Conservation (phyloP, 2,797 vertebrate genomes). For the Setipinna tenuifilis region DNA sequence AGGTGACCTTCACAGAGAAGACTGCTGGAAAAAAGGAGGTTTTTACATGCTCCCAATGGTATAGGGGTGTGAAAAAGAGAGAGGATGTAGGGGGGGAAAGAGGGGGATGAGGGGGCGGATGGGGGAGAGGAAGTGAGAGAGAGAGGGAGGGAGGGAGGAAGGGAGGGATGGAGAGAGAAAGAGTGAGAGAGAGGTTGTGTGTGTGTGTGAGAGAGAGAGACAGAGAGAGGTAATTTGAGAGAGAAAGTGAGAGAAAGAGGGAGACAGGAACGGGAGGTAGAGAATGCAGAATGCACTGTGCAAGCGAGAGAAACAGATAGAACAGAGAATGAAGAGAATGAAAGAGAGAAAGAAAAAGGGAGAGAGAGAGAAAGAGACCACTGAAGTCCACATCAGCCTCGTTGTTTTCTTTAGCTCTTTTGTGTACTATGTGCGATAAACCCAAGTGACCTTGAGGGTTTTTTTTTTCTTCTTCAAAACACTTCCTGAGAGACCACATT, state of each 20-base stretch:
- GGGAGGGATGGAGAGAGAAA: slow-evolving; percentile 13
- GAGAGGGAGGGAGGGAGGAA: background rate
- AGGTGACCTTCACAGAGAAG: slow-evolving; percentile 75
- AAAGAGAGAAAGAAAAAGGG: background rate
- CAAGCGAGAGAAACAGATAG: background rate
- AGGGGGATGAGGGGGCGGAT: no score
- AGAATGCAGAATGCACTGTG: no score
- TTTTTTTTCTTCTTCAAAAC: slow-evolving; percentile 47
- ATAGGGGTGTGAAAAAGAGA: slow-evolving; percentile 16
- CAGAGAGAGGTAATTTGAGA: background rate
- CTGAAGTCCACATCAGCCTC: slow-evolving; percentile 62
- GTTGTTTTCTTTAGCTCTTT: slow-evolving; percentile 67
- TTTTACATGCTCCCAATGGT: slow-evolving; percentile 41
- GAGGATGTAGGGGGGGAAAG: slow-evolving; percentile 36
- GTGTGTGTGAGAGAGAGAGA: background rate
- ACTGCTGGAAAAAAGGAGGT: slow-evolving; percentile 55
- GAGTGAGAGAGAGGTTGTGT: background rate
- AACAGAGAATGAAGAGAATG: slow-evolving; percentile 42
- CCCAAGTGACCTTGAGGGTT: slow-evolving; percentile 68
- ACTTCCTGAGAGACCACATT: slow-evolving; percentile 54
- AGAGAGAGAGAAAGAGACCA: slow-evolving; percentile 11
- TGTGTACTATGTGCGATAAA: slow-evolving; percentile 62
- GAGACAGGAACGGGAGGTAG: background rate
- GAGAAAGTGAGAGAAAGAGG: background rate
- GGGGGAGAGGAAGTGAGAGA: slow-evolving; percentile 11